Evolutionary conservation across 2,797 vertebrate genomes (phyloP).

Genomic region (Neoniphon sammara): DNA sequence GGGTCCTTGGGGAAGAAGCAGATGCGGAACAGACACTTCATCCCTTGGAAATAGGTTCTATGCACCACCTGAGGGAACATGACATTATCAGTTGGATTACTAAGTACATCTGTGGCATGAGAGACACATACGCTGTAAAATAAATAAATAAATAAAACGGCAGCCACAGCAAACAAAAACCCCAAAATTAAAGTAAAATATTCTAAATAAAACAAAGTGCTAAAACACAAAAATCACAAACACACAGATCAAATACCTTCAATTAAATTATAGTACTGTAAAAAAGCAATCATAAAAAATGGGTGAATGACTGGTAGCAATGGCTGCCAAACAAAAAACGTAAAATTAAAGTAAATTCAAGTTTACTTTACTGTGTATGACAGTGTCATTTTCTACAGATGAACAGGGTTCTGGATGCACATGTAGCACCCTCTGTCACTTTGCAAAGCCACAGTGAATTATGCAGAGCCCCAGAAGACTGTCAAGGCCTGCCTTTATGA

Average conservation of each 20-base stretch:
- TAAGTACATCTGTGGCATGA: constrained; percentile 18
- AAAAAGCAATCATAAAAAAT: too few species aligned
- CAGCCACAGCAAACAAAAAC: too few species aligned
- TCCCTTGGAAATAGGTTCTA: constrained; percentile 97
- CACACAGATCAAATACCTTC: too few species aligned
- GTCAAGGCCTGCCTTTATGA: neutral
- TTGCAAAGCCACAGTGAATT: neutral
- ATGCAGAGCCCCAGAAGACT: neutral
- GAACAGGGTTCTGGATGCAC: constrained; percentile 17
- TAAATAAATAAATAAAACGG: too few species aligned
- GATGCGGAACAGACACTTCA: constrained; percentile 98
- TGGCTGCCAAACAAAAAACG: too few species aligned
- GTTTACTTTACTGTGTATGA: neutral
- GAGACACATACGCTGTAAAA: constrained; percentile 14
- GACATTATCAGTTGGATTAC: constrained; percentile 33
- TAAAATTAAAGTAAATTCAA: too few species aligned
- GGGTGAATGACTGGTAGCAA: too few species aligned
- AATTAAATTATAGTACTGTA: too few species aligned
- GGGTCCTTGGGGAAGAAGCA: constrained; percentile 99
- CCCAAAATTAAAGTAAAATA: too few species aligned
- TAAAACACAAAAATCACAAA: too few species aligned
- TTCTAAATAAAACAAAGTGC: too few species aligned
- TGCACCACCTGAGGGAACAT: constrained; percentile 91
- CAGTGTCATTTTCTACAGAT: constrained; percentile 12
- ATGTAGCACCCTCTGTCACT: neutral